Conservation (phyloP, 2,113 vertebrate genomes). For the Aldabrachelys gigantea region DNA sequence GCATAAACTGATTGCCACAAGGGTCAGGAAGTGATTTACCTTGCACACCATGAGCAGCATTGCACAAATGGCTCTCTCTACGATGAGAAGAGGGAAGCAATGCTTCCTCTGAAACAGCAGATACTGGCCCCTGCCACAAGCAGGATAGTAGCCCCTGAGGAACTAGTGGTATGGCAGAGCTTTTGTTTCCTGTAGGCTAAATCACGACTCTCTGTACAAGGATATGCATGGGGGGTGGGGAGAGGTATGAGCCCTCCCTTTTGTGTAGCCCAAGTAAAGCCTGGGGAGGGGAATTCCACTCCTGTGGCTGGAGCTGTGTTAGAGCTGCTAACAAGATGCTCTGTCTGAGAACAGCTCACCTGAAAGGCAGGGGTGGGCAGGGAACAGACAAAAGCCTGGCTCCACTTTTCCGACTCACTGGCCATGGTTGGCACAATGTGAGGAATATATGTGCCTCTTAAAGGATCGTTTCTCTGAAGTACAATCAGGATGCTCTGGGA, state of each 20-base stretch:
- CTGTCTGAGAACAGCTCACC: neutral
- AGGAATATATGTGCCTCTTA: neutral
- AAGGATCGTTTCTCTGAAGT: neutral
- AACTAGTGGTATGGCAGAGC: neutral
- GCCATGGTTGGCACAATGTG: neutral
- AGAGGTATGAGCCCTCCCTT: neutral
- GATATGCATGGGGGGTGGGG: neutral
- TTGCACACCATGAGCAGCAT: neutral
- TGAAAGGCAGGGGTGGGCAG: neutral
- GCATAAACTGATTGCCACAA: neutral
- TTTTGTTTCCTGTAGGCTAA: neutral
- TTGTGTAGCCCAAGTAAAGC: neutral
- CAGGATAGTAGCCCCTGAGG: neutral
- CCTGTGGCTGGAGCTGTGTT: neutral
- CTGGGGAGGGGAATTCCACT: neutral
- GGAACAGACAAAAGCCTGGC: neutral
- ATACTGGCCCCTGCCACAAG: neutral
- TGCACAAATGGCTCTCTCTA: neutral
- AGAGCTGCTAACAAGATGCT: neutral
- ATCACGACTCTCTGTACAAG: neutral
- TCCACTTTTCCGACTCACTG: accelerated
- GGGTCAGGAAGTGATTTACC: neutral
- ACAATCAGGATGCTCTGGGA: neutral
- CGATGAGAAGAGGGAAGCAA: accelerated
- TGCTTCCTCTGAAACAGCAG: neutral